Percentiles rank a stretch among this genome's conserved stretches.
These are phyloP conservation scores for Petrocephalus zakoni DNA, from an alignment of 2,113 vertebrate species.

Conservation along the genomic window DNA sequence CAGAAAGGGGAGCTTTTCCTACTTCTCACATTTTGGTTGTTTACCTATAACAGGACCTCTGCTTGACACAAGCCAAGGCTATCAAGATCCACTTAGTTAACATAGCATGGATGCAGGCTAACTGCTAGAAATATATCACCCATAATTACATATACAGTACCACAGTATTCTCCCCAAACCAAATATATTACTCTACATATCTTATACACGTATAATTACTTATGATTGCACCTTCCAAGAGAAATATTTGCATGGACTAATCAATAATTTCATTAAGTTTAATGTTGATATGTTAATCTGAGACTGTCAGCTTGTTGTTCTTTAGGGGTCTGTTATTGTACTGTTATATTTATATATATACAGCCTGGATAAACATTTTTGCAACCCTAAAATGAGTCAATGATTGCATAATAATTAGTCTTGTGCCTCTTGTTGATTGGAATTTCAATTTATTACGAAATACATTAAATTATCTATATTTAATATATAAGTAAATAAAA, in stretches of 20 bases:
- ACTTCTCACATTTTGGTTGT: background rate
- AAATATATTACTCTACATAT: background rate
- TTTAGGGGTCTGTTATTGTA: no score
- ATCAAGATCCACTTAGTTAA: background rate
- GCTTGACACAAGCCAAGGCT: background rate
- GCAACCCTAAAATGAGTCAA: background rate
- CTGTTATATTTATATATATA: background rate
- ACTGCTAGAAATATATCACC: background rate
- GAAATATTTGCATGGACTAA: background rate
- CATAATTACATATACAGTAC: background rate
- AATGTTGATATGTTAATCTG: background rate
- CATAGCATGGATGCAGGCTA: background rate
- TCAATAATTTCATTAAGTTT: background rate
- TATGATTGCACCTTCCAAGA: background rate
- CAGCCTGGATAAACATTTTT: background rate
- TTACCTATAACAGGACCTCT: background rate
- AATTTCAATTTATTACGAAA: background rate
- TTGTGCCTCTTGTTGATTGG: background rate
- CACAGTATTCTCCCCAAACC: background rate
- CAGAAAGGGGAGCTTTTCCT: background rate
- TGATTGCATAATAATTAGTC: background rate
- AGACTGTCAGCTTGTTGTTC: background rate
- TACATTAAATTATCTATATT: background rate
- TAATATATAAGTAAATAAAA: background rate
- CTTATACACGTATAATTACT: background rate